Evolutionary conservation across 1,140 invertebrate species (phyloP).

Genomic region (Atopsyche davidsoni): DNA sequence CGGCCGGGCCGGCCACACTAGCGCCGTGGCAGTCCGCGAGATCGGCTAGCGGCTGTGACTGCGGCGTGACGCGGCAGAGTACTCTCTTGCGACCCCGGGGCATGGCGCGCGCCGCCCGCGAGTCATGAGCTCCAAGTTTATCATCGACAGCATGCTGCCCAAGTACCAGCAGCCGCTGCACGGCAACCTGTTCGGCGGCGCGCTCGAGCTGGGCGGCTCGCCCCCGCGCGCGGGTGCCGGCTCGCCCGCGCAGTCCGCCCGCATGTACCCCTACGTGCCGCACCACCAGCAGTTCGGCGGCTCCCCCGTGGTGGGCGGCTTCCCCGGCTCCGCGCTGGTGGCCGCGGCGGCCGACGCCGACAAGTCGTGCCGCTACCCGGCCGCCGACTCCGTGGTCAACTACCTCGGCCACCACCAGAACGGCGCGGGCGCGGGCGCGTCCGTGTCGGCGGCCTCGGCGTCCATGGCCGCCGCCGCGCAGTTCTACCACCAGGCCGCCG

Average conservation of each 20-base stretch:
- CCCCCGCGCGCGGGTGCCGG: slow-evolving; percentile 50
- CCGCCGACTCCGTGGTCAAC: slow-evolving; percentile 73
- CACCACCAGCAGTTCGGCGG: slow-evolving; percentile 51
- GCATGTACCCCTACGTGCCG: slow-evolving; percentile 65
- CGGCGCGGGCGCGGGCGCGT: slow-evolving; percentile 63
- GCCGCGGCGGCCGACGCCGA: slow-evolving; percentile 61
- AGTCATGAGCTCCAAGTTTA: slow-evolving; percentile 92
- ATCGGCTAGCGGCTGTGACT: slow-evolving; percentile 45
- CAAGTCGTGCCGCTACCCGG: slow-evolving; percentile 71
- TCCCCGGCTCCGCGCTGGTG: slow-evolving; percentile 51
- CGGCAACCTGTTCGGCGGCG: slow-evolving; percentile 44
- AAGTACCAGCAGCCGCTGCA: slow-evolving; percentile 71
- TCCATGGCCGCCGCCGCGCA: slow-evolving; percentile 76
- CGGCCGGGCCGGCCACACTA: slow-evolving; percentile 43
- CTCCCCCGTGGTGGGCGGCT: slow-evolving; percentile 44
- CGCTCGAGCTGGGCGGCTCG: slow-evolving; percentile 47
- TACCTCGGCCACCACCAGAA: slow-evolving; percentile 71
- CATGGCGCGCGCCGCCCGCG: slow-evolving; percentile 47
- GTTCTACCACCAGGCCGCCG: slow-evolving; percentile 80
- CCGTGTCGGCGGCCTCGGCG: slow-evolving; percentile 67
- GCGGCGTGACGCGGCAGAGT: slow-evolving; percentile 9
- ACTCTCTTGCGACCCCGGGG: slow-evolving; percentile 22
- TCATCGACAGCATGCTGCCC: slow-evolving; percentile 94
- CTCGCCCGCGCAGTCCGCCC: slow-evolving; percentile 49
- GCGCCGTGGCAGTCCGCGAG: slow-evolving; percentile 50